Base-by-base conservation (phyloP, 1,140 invertebrate genomes). In the Hypothenemus hampei region DNA sequence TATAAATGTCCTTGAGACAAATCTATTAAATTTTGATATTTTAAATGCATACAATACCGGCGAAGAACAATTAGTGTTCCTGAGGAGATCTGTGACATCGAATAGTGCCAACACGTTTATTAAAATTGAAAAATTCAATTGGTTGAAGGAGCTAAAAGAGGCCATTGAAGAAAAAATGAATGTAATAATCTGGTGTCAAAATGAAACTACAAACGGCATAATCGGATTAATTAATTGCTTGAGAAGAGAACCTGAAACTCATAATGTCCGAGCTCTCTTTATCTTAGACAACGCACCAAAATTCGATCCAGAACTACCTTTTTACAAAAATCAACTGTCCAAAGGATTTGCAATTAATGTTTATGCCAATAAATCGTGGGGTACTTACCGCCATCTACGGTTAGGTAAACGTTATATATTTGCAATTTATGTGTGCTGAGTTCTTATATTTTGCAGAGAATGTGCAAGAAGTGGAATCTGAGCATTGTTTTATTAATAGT, bases 401-500 rank as follows among this genome's bases (percentile, higher is more conserved):
- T 21, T 64, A 8, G 55, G 56, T 41, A 24, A 3, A 43, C 18
- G 21, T 11, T n/a, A 11, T 23, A 3, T 21, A 11, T 7, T 20
- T 23, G 8, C 40, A 23, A 23, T 11, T 21, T 23, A 23, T 13
- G 8, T 13, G 16, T 39, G 8, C 36, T 39, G 16, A n/a, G 15
- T 18, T 33, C 24, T 13, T n/a, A 21, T 11, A 22, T 49, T 21
- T 3, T 43, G 10, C 29, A 36, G 51, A 49, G 4, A 24, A 59
- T 19, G 8, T 72, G 4, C 57, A 71, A 29, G 72, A 72, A 3
- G 69, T 76, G 7, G 68, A 64, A 24, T 74, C 74, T 0, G 66
- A 77, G 43, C 86, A 96, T 73, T 85, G 82, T 0, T 93, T 81
- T 68, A 82, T 86, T 0, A 91, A 94, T 71, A 82, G 87, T 0